Evolutionary conservation across 2,113 vertebrate species (phyloP), one percentile per base, ranked within the genome.

Genomic region (Chaetodon trifascialis): DNA sequence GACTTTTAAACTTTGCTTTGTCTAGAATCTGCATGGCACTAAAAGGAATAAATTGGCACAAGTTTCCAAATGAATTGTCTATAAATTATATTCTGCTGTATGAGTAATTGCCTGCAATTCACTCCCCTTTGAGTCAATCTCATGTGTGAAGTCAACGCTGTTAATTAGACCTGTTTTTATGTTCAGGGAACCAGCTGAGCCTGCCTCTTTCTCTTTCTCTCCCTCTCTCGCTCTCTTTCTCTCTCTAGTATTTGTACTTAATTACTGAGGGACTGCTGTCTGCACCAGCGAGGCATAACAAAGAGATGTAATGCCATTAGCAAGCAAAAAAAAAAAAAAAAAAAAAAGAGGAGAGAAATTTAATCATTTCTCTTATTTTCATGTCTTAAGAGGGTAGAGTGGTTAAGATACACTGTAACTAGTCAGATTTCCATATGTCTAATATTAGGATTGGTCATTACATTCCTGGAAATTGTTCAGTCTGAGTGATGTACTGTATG

Each of bases 121-220:
- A 90, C 90, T 94, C 94, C 92, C 93, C 89, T 93, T 93, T 94
- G 92, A 93, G 93, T 92, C 90, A 91, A 90, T 94, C 92, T 94
- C 92, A 92, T 92, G 94, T 94, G 92, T 94, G 92, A 93, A 93
- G 92, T 93, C 92, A 86, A 69, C 75, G 67, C 90, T 95, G 94
- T 95, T 95, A 95, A 95, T 95, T 94, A 94, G 93, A 92, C 90
- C 92, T 92, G 92, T 94, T 93, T 94, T 92, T 92, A 92, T 94
- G 92, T 93, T 94, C 86, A 80, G 82, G 89, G 90, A 93, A 89
- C 92, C 93, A 94, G 94, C 93, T 94, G 94, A 94, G 94, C 86
- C 93, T 91, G 74, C 75, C 80, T 89, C 87, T 83, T 89, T 92
- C 84, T 83, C 78, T 60, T 77, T 69, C 81, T 75, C 79, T 77